Evolutionary conservation across 1,140 invertebrate species (phyloP).

Genomic region (Plodia interpunctella): DNA sequence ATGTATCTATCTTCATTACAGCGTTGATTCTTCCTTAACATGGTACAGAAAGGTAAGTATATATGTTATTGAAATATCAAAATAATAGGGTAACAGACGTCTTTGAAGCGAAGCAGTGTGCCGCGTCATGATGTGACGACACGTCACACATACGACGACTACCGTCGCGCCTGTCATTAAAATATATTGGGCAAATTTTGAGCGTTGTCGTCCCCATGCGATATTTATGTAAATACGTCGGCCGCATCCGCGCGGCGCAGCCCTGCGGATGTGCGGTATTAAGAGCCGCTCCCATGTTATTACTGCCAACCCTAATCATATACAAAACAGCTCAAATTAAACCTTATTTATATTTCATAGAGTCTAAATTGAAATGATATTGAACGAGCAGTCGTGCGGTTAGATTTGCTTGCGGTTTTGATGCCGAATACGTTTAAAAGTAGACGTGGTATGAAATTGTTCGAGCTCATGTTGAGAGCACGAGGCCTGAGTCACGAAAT

Average conservation of each 20-base stretch:
- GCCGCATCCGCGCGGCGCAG: constrained; percentile 20
- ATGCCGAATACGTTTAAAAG: constrained; percentile 16
- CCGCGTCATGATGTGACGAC: background rate
- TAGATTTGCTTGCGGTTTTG: constrained; percentile 12
- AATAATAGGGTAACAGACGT: too few relatives aligned
- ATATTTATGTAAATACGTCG: constrained; percentile 7
- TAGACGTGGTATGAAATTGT: constrained; percentile 12
- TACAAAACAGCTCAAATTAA: background rate
- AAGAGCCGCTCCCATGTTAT: constrained; percentile 37
- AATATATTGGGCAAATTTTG: constrained; percentile 42
- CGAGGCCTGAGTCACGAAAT: background rate
- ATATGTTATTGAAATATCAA: too few relatives aligned
- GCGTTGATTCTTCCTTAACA: too few relatives aligned
- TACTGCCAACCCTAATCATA: constrained; percentile 17
- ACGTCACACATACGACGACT: too few relatives aligned
- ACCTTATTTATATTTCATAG: background rate
- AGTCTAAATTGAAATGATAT: background rate
- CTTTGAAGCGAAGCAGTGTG: background rate
- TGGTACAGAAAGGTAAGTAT: too few relatives aligned
- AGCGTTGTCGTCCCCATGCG: constrained; percentile 2
- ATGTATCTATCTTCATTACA: too few relatives aligned
- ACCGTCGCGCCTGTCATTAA: constrained; percentile 23
- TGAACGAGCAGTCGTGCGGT: constrained; percentile 2
- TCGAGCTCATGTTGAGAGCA: background rate
- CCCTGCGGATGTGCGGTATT: constrained; percentile 43